These are phyloP conservation scores for Hypomesus transpacificus DNA, from an alignment of 2,113 vertebrate genomes.

Conservation along the genomic window DNA sequence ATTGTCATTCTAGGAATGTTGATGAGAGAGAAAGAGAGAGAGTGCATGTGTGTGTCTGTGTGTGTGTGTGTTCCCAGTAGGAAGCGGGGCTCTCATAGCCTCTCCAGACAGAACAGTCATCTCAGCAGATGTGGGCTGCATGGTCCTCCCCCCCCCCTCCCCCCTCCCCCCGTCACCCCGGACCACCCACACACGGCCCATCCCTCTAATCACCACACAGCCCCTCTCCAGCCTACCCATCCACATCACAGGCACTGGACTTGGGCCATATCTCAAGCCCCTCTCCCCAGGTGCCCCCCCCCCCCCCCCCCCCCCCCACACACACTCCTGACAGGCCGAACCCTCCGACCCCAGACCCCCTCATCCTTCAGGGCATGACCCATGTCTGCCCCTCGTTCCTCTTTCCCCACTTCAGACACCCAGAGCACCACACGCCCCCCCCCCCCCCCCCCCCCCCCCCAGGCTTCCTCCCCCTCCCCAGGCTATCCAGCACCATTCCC, in stretches of 20 bases:
- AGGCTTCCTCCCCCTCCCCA: not conserved
- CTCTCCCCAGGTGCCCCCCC: too few species aligned
- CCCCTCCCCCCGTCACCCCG: not conserved
- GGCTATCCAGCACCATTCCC: constrained; percentile 1
- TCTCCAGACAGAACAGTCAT: not conserved
- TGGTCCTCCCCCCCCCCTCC: too few species aligned
- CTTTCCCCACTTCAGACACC: too few species aligned
- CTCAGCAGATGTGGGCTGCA: constrained; percentile 5
- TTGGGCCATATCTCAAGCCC: constrained; percentile 33
- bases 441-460: too few species aligned
- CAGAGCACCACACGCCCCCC: not conserved
- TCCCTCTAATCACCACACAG: not conserved
- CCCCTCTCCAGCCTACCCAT: constrained; percentile 6
- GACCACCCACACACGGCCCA: constrained; percentile 18
- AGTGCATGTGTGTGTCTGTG: not conserved
- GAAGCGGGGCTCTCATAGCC: constrained; percentile 3
- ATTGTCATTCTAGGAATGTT: not conserved
- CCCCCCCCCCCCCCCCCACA: too few species aligned
- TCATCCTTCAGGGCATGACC: too few species aligned
- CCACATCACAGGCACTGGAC: constrained; percentile 28
- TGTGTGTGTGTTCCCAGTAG: not conserved
- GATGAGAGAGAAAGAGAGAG: not conserved
- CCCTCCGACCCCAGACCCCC: too few species aligned
- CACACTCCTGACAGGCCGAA: too few species aligned
- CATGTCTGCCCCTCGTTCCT: too few species aligned